Percentiles rank a stretch among this genome's conserved stretches.
phyloP scores from a whole-genome alignment of 2,797 vertebrate genomes.

The Chelmon rostratus region DNA sequence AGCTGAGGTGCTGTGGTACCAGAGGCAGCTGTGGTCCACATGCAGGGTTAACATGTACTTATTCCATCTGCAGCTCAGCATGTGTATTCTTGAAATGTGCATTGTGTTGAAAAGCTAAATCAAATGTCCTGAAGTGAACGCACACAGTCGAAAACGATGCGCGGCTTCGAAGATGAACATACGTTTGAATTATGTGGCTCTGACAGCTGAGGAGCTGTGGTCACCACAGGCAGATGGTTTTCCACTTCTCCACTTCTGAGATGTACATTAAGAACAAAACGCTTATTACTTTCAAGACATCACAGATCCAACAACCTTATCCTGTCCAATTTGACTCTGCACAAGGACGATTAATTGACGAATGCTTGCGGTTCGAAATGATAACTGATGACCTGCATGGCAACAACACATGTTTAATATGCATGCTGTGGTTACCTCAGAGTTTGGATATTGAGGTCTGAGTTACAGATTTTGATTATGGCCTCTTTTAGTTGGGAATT shows the following conservation, averaged over 20 bases:
- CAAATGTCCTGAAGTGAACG: background rate
- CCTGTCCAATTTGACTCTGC: background rate
- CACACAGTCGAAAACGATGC: background rate
- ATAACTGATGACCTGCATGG: background rate
- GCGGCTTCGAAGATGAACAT: constrained; percentile 8
- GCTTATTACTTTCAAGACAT: background rate
- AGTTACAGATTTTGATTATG: background rate
- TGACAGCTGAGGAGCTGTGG: constrained; percentile 33
- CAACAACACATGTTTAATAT: background rate
- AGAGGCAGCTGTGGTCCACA: constrained; percentile 52
- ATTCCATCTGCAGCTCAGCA: background rate
- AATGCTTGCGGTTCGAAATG: background rate
- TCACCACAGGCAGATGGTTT: constrained; percentile 33
- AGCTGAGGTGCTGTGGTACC: constrained; percentile 51
- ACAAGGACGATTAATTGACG: background rate
- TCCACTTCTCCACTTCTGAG: constrained; percentile 7
- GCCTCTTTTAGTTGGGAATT: background rate
- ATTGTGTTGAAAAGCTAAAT: constrained; percentile 22
- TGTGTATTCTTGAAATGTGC: background rate
- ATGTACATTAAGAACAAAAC: background rate
- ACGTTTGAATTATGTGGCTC: background rate
- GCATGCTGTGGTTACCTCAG: background rate
- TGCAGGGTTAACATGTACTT: background rate
- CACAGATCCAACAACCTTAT: background rate
- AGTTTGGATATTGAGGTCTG: background rate